Evolutionary conservation across 2,797 vertebrate species (phyloP).

Genomic region (Tadarida brasiliensis): DNA sequence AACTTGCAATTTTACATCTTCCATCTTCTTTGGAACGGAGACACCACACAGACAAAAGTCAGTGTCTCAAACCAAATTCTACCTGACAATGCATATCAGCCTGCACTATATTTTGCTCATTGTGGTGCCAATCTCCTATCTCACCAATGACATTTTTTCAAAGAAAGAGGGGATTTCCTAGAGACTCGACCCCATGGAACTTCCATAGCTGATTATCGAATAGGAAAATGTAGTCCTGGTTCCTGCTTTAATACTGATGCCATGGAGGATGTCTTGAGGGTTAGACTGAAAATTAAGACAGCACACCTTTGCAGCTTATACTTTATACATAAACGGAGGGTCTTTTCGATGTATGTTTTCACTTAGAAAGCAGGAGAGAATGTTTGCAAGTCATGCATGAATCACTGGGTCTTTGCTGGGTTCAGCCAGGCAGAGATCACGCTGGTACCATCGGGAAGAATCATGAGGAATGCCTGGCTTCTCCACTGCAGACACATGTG

Average conservation of each 20-base stretch:
- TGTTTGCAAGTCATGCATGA: constrained; percentile 55
- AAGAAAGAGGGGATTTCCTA: constrained; percentile 99
- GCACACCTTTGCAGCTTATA: constrained; percentile 89
- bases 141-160: constrained; percentile 99
- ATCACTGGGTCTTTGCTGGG: constrained; percentile 43
- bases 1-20: constrained; percentile 95
- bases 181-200: constrained; percentile 99
- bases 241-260: constrained; percentile 91
- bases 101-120: constrained; percentile 98
- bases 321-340: constrained; percentile 84
- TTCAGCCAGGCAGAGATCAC: constrained; percentile 66
- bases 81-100: constrained; percentile 99
- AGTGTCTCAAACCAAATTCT: constrained; percentile 99
- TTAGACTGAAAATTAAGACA: constrained; percentile 93
- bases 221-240: constrained; percentile 93
- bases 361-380: constrained; percentile 23
- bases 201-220: constrained; percentile 96
- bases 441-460: constrained; percentile 45
- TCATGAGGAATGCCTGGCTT: constrained; percentile 36
- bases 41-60: constrained; percentile 98
- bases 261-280: constrained; percentile 88
- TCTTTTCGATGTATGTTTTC: constrained; percentile 49
- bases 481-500: constrained; percentile 44
- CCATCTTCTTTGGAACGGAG: constrained; percentile 96
- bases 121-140: constrained; percentile 99